A percentile compares a stretch with the other conserved stretches of the same genome.
Conservation (phyloP, 1,140 invertebrate genomes). For the Rhyacophila brunnea region DNA sequence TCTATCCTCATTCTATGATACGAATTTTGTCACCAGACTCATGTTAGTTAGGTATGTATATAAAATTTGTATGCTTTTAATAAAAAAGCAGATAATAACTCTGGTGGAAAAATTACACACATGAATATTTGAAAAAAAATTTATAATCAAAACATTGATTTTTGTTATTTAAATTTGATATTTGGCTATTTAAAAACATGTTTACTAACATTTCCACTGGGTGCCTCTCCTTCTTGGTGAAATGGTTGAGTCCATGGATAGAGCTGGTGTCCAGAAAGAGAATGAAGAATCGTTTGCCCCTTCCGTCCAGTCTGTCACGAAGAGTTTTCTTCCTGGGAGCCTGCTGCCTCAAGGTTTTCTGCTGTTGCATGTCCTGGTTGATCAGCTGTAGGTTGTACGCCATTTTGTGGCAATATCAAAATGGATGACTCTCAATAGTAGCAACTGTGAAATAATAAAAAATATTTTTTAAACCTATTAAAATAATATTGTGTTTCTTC, state of each 20-base stretch:
- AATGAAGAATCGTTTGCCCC: conserved; percentile 37
- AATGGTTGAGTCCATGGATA: conserved; percentile 36
- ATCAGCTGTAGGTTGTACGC: conserved; percentile 19
- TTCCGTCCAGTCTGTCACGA: conserved; percentile 22
- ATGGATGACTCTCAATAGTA: too few relatives aligned
- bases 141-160: too few relatives aligned
- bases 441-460: too few relatives aligned
- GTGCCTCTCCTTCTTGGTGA: conserved; percentile 44
- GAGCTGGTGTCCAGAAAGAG: conserved; percentile 44
- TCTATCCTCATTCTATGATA: too few relatives aligned
- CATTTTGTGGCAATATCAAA: conserved; percentile 2
- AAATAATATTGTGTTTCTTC: too few relatives aligned
- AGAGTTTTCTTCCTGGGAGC: conserved; percentile 11
- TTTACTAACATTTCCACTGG: conserved; percentile 45
- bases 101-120: background rate
- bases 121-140: background rate
- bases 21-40: too few relatives aligned
- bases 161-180: too few relatives aligned
- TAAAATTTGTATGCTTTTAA: too few relatives aligned
- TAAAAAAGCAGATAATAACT: too few relatives aligned
- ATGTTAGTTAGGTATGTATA: too few relatives aligned
- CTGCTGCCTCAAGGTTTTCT: conserved; percentile 5
- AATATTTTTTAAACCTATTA: too few relatives aligned
- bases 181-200: background rate
- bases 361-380: conserved; percentile 9